Evolutionary conservation across 1,140 invertebrate species (phyloP), one percentile per base, ranked within the genome.

Genomic region (Bombus impatiens): DNA sequence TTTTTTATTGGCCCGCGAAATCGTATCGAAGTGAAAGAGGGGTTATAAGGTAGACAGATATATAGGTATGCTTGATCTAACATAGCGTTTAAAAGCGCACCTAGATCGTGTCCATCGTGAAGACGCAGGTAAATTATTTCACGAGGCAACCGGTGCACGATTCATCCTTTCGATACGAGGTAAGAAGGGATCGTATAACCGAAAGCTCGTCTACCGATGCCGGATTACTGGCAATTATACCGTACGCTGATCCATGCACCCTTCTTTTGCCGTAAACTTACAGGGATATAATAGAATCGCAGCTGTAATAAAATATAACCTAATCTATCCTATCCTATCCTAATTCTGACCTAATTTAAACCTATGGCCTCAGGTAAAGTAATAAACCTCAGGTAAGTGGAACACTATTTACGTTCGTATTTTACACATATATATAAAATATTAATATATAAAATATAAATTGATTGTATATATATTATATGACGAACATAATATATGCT

Each of bases 101-200:
- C 25, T 62, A n/a, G 2, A 28, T 22, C 28, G 15, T 18, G 32
- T 22, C 32, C 68, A 32, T 42, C 25, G 53, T n/a, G 32, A 65
- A 32, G n/a, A 72, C 86, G 82, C 89, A 90, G 89, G 87, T 90
- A 90, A 87, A 90, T 90, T 44, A 86, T 90, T 86, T 78, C 37
- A 9, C 81, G 44, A 42, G 86, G 40, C 65, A 22, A 89, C 86
- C 89, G 89, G 89, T 90, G 89, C 87, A 90, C 78, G 89, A 90
- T 90, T 90, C 87, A 90, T 88, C 79, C 77, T 57, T 76, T 59
- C 74, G 65, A 68, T 68, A 78, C 12, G 28, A 78, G 35, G 35
- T 68, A 44, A 86, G 59, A 80, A 82, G 82, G 86, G 71, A 80
- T 80, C 82, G 76, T 76, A 57, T 84, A 87, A 87, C 77, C 82